Conservation (phyloP, 2,888 invertebrate genomes). For the Toxonevra muliebris region DNA sequence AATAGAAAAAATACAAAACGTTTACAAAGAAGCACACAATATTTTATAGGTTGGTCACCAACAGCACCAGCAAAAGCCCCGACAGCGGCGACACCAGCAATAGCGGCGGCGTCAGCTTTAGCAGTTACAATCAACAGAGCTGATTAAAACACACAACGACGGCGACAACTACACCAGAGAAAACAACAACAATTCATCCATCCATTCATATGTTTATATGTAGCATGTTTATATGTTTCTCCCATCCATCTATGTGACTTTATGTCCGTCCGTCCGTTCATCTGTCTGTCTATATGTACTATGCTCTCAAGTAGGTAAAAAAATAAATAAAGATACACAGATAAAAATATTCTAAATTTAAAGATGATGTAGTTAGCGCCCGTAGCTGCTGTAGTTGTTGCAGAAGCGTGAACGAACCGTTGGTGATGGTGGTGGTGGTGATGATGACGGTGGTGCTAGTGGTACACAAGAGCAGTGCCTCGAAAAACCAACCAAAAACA, state of each 20-base stretch:
- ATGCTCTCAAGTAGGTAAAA: neutral
- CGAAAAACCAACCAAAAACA: too few relatives aligned
- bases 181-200: too few relatives aligned
- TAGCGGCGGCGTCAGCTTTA: slow-evolving; percentile 19
- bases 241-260: neutral
- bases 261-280: neutral
- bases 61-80: slow-evolving; percentile 2
- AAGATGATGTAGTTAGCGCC: slow-evolving; percentile 28
- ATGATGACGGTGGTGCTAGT: too few relatives aligned
- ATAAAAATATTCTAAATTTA: slow-evolving; percentile 34
- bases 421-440: too few relatives aligned
- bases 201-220: too few relatives aligned
- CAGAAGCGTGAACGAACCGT: neutral
- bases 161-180: slow-evolving; percentile 20
- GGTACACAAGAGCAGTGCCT: too few relatives aligned
- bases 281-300: neutral
- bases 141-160: neutral
- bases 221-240: neutral
- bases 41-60: slow-evolving; percentile 13
- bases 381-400: neutral
- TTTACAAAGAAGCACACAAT: neutral
- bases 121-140: slow-evolving; percentile 19
- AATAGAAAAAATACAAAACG: neutral
- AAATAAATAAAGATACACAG: slow-evolving; percentile 8
- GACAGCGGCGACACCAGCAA: neutral